Conservation (phyloP, 2,888 invertebrate genomes). For the Morpho helenor region DNA sequence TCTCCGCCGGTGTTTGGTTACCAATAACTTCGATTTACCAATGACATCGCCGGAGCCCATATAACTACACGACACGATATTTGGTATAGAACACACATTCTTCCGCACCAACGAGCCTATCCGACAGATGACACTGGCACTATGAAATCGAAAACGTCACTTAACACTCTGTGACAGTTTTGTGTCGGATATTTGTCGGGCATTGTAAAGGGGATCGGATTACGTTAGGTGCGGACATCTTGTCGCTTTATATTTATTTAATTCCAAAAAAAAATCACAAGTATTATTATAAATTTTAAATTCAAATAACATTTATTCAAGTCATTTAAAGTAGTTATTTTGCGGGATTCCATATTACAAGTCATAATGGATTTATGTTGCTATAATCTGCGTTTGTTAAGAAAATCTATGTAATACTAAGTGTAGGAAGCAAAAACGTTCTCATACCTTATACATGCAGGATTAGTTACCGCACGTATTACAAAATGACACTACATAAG, state of each 20-base stretch:
- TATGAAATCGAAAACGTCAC: constrained; percentile 56
- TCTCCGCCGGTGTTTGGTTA: constrained; percentile 56
- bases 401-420: no score
- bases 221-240: constrained; percentile 28
- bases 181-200: constrained; percentile 45
- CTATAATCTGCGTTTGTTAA: no score
- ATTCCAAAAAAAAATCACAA: no score
- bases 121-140: constrained; percentile 52
- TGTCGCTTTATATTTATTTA: constrained; percentile 6
- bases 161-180: constrained; percentile 60
- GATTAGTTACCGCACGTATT: no score
- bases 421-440: no score
- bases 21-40: constrained; percentile 56
- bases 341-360: no score
- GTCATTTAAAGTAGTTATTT: no score
- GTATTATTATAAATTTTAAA: no score
- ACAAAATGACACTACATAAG: no score
- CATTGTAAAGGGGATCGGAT: constrained; percentile 29
- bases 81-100: constrained; percentile 52
- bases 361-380: no score
- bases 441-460: no score
- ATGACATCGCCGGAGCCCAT: constrained; percentile 63
- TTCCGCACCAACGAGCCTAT: constrained; percentile 53
- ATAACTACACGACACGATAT: constrained; percentile 65
- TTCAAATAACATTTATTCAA: no score